Evolutionary conservation across 2,888 invertebrate genomes (phyloP).

Genomic region (Metopia argyrocephala): DNA sequence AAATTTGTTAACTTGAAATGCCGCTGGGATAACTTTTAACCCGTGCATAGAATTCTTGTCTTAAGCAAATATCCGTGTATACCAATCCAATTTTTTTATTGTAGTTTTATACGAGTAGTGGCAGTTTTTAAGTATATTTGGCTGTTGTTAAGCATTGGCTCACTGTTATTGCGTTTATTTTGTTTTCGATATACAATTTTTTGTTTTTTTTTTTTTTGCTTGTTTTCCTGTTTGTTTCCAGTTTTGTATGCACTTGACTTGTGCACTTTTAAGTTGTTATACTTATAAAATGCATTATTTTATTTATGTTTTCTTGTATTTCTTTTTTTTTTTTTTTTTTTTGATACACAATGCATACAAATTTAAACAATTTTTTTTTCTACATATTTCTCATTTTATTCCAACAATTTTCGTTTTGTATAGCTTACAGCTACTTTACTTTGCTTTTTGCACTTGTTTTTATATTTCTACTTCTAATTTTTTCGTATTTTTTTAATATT

Average conservation of each 20-base stretch:
- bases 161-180: slow-evolving; percentile 25
- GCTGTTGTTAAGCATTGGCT: slow-evolving; percentile 24
- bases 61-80: slow-evolving; percentile 5
- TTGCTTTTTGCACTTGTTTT: slow-evolving; percentile 36
- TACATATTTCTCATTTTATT: not conserved
- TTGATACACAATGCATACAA: not conserved
- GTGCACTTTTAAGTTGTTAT: slow-evolving; percentile 64
- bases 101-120: not conserved
- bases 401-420: slow-evolving; percentile 30
- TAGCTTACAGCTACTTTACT: slow-evolving; percentile 61
- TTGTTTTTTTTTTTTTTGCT: not conserved
- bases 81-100: not conserved
- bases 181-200: slow-evolving; percentile 7
- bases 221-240: not conserved
- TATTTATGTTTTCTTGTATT: slow-evolving; percentile 60
- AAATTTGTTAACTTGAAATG: not conserved
- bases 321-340: not conserved
- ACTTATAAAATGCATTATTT: slow-evolving; percentile 63
- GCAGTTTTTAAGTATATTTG: not conserved
- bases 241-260: slow-evolving; percentile 59
- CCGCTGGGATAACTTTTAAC: slow-evolving; percentile 7
- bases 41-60: not conserved
- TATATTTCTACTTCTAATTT: not conserved
- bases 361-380: not conserved
- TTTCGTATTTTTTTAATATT: not conserved